phyloP scores from a whole-genome alignment of 2,113 vertebrate genomes.

The Paralichthys olivaceus region DNA sequence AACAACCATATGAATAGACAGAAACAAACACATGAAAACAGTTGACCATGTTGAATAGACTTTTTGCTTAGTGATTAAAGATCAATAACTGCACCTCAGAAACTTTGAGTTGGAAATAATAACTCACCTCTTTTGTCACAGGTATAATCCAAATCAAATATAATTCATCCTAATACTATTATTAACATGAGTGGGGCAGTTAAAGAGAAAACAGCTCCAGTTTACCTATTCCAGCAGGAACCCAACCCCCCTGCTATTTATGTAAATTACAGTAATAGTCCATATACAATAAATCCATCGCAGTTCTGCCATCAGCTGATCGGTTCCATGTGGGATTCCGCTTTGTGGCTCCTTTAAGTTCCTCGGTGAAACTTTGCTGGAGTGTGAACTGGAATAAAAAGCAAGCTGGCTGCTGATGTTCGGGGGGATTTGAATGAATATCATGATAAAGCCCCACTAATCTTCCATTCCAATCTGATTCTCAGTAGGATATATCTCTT shows the following conservation, averaged over 20 bases:
- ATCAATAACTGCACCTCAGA: background rate
- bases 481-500: slow-evolving; percentile 66
- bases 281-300: slow-evolving; percentile 15
- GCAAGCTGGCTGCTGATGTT: slow-evolving; percentile 25
- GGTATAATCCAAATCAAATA: background rate
- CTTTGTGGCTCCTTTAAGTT: slow-evolving; percentile 26
- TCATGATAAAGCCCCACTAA: slow-evolving; percentile 70
- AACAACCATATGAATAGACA: too few relatives aligned
- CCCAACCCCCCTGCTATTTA: slow-evolving; percentile 14
- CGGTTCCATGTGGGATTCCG: background rate
- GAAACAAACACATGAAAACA: too few relatives aligned
- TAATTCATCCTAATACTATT: background rate
- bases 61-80: too few relatives aligned
- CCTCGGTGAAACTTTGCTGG: slow-evolving; percentile 51
- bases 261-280: slow-evolving; percentile 18
- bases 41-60: too few relatives aligned
- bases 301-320: slow-evolving; percentile 9
- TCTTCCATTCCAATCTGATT: slow-evolving; percentile 76
- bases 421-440: slow-evolving; percentile 57
- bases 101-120: background rate
- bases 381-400: slow-evolving; percentile 40
- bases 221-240: background rate
- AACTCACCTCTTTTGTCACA: background rate
- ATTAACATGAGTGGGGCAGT: background rate
- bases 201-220: background rate